Evolutionary conservation across 1,140 invertebrate genomes (phyloP).

Genomic region (Drosophila bocki): DNA sequence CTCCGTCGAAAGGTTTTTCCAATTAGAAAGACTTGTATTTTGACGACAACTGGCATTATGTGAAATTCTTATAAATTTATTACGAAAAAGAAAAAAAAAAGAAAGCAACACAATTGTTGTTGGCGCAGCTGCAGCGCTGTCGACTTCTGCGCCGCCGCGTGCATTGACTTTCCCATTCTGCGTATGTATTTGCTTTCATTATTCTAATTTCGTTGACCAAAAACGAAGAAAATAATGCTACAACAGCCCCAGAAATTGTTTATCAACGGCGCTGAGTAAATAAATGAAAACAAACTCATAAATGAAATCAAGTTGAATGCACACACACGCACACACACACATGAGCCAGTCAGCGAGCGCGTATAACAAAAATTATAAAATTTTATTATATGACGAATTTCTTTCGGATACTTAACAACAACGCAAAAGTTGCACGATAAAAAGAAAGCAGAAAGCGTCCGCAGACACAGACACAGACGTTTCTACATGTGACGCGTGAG

Average conservation of each 20-base stretch:
- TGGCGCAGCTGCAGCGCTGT: conserved; percentile 39
- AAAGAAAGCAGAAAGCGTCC: conserved; percentile 78
- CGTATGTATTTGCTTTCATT: conserved; percentile 55
- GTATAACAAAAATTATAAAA: conserved; percentile 61
- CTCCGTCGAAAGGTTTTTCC: conserved; percentile 35
- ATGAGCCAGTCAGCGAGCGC: background rate
- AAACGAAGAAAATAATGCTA: conserved; percentile 40
- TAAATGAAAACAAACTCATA: conserved; percentile 67
- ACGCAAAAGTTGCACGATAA: conserved; percentile 75
- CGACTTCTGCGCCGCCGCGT: conserved; percentile 58
- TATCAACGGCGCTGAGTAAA: conserved; percentile 52
- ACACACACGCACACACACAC: conserved; percentile 18
- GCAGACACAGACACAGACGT: conserved; percentile 70
- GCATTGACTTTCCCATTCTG: conserved; percentile 80
- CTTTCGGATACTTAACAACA: conserved; percentile 65
- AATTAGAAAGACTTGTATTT: conserved; percentile 57
- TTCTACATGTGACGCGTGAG: conserved; percentile 75
- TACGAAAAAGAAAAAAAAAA: conserved; percentile 60
- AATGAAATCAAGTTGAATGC: conserved; percentile 73
- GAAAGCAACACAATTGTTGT: conserved; percentile 64
- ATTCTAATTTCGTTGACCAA: conserved; percentile 64
- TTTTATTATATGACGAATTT: conserved; percentile 73
- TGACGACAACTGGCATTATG: conserved; percentile 56
- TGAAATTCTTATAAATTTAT: conserved; percentile 78
- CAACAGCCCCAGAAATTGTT: conserved; percentile 47